These are phyloP conservation scores for Hippoglossus stenolepis DNA, from an alignment of 2,113 vertebrate species.

Conservation along the genomic window DNA sequence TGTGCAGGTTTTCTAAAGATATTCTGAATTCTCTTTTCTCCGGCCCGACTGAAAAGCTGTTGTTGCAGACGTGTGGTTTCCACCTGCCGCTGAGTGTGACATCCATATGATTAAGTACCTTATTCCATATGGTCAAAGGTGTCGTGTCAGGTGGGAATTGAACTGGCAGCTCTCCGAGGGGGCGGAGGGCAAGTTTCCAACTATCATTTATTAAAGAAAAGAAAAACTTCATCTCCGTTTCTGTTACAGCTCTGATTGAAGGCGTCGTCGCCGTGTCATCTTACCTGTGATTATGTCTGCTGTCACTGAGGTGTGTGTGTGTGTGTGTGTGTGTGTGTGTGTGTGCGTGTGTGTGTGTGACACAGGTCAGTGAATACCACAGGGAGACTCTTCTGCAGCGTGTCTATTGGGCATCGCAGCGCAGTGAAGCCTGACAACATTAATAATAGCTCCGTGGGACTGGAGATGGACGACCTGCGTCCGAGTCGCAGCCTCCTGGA, in stretches of 20 bases:
- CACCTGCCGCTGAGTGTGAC: conserved; percentile 37
- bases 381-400: conserved; percentile 52
- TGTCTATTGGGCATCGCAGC: conserved; percentile 44
- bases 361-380: not conserved
- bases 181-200: conserved; percentile 27
- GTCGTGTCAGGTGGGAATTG: conserved; percentile 65
- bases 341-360: conserved; percentile 36
- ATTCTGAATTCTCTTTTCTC: not conserved
- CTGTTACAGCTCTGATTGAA: conserved; percentile 67
- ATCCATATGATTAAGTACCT: conserved; percentile 37
- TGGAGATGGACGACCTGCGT: not conserved
- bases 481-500: too few relatives aligned
- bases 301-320: conserved; percentile 35
- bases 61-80: conserved; percentile 12
- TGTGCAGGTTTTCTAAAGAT: too few relatives aligned
- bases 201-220: conserved; percentile 32
- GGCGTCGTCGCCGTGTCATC: conserved; percentile 57
- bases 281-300: conserved; percentile 65
- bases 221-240: conserved; percentile 43
- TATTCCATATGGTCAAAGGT: conserved; percentile 44
- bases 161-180: conserved; percentile 23
- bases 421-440: conserved; percentile 64
- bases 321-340: conserved; percentile 19
- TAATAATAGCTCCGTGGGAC: conserved; percentile 52
- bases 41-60: too few relatives aligned